Evolutionary conservation across 2,888 invertebrate genomes (phyloP).

Genomic region (Apamea epomidion): DNA sequence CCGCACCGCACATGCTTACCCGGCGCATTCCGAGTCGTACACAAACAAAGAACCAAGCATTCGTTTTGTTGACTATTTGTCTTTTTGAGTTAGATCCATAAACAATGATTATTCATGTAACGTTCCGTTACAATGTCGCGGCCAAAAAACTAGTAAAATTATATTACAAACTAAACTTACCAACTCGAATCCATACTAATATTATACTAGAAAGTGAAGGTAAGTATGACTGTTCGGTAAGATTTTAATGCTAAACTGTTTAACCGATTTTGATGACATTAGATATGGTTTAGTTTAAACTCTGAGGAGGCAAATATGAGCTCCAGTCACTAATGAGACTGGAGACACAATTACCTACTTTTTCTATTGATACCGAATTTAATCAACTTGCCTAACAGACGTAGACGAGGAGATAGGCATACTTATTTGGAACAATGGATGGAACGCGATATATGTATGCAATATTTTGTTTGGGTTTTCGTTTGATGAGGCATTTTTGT

Average conservation of each 20-base stretch:
- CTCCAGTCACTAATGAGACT: too few species aligned
- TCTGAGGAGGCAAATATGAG: neutral
- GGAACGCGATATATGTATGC: neutral
- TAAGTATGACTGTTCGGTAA: neutral
- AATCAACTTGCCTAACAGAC: too few species aligned
- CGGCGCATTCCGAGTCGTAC: too few species aligned
- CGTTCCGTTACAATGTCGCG: too few species aligned
- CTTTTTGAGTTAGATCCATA: too few species aligned
- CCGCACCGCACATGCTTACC: too few species aligned
- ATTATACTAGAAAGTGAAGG: neutral
- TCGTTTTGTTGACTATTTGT: too few species aligned
- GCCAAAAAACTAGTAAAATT: neutral
- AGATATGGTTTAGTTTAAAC: neutral
- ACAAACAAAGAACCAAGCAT: too few species aligned
- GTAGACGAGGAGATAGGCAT: too few species aligned
- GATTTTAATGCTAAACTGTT: neutral
- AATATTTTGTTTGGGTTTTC: neutral
- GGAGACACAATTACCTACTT: too few species aligned
- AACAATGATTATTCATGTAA: too few species aligned
- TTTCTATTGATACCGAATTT: too few species aligned
- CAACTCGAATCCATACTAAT: neutral
- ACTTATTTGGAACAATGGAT: neutral
- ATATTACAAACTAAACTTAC: neutral
- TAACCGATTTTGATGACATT: neutral
- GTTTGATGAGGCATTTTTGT: neutral